These are phyloP conservation scores for Entomyzon cyanotis DNA, from an alignment of 2,113 vertebrate species.

Conservation along the genomic window DNA sequence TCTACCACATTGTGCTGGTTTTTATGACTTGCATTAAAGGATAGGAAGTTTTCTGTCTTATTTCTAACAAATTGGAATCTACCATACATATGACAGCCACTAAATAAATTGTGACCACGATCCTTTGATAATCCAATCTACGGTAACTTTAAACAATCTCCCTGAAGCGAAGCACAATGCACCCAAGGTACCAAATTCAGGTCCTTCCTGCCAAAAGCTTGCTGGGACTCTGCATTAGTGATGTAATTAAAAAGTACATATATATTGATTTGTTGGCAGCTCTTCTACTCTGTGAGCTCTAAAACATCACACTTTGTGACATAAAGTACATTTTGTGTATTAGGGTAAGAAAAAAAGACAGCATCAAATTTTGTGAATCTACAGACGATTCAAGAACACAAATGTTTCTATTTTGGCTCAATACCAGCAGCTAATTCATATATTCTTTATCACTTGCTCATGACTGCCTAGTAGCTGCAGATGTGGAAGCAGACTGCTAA, in stretches of 20 bases:
- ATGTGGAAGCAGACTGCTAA: background rate
- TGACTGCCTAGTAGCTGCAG: background rate
- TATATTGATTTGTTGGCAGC: background rate
- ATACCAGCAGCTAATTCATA: background rate
- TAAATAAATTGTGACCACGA: background rate
- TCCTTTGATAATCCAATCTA: background rate
- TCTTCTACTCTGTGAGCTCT: background rate
- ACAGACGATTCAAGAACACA: background rate
- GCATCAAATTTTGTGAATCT: background rate
- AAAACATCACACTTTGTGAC: background rate
- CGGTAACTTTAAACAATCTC: background rate
- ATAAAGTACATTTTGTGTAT: background rate
- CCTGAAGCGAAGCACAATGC: background rate
- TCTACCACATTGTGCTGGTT: background rate
- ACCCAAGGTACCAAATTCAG: background rate
- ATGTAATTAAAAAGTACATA: background rate
- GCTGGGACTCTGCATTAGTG: background rate
- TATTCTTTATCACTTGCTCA: constrained; percentile 34
- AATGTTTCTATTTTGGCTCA: constrained; percentile 13
- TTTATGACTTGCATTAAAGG: background rate
- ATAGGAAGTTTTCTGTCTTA: background rate
- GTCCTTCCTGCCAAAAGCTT: background rate
- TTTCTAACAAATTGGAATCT: background rate
- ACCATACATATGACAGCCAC: background rate
- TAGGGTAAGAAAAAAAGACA: background rate